Evolutionary conservation across 2,797 vertebrate genomes (phyloP), one percentile per base, ranked within the genome.

Genomic region (Tokudaia muenninki): DNA sequence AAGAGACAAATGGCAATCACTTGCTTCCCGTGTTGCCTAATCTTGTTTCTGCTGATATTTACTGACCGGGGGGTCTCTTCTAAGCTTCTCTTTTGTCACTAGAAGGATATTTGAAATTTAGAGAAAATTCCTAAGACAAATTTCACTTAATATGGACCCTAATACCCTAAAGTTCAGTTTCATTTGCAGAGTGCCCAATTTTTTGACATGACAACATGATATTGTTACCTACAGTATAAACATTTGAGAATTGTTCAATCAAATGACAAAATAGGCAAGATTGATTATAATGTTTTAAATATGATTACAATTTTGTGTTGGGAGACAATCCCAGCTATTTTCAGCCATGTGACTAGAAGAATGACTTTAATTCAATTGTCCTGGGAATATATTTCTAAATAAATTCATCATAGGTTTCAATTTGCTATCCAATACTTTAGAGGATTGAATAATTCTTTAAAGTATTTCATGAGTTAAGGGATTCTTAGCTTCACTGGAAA

Each of bases 381-480:
- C 44, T 94, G 12, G 95, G 52, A 84, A 72, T 94, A 13, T 93
- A 21, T 84, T 95, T 65, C 50, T 96, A 87, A 84, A 79, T 87
- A 88, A 22, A 21, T 72, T 3, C 34, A 77, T 87, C 22, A 44
- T 19, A 93, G 3, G 31, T 84, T 80, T 96, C 52, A 87, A 81
- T 65, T 72, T 59, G 13, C 19, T 37, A 41, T 52, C 16, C 0
- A 47, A 1, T 22, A 50, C 2, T 78, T 94, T 65, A n/a, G 14
- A 24, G 2, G 37, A 89, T 34, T 22, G 65, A 29, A 82, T 79
- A 34, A 34, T 89, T n/a, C 50, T 96, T 91, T 11, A 29, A 87
- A 84, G 7, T 55, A 37, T 90, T 57, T 84, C 5, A 26, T 34
- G 47, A 3, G 34, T 74, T 80, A 34, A 67, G 31, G 4, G 2